Evolutionary conservation across 1,140 invertebrate genomes (phyloP).

Genomic region (Listronotus oregonensis): DNA sequence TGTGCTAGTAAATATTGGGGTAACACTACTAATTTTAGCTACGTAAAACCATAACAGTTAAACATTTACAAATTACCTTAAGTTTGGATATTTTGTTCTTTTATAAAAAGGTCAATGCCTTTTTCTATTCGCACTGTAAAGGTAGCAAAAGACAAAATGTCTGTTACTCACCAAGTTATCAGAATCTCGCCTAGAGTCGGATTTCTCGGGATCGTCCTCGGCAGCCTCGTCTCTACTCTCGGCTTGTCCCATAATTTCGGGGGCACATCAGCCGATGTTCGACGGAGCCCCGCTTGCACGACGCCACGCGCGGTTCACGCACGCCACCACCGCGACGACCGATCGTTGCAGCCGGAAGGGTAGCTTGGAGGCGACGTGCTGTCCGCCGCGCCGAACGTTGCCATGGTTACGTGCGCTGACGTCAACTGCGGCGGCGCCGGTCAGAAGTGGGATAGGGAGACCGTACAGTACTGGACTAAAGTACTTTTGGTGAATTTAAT

Average conservation of each 20-base stretch:
- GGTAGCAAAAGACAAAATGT: too few relatives aligned
- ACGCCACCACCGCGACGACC: conserved; percentile 7
- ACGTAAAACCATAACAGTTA: too few relatives aligned
- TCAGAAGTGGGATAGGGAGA: conserved; percentile 2
- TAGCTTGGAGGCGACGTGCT: conserved; percentile 12
- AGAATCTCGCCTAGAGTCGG: conserved; percentile 46
- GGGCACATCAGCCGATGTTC: conserved; percentile 46
- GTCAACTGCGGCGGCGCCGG: conserved; percentile 25
- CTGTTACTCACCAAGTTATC: conserved; percentile 44
- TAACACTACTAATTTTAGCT: too few relatives aligned
- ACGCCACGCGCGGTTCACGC: conserved; percentile 4
- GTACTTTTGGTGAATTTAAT: too few relatives aligned
- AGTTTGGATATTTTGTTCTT: too few relatives aligned
- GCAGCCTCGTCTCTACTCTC: conserved; percentile 51
- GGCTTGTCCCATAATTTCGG: conserved; percentile 50
- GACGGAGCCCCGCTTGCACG: conserved; percentile 9
- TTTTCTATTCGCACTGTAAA: too few relatives aligned
- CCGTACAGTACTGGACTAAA: too few relatives aligned
- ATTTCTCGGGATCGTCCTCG: conserved; percentile 53
- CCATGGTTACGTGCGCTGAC: conserved; percentile 17
- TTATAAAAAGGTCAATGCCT: too few relatives aligned
- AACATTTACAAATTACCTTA: too few relatives aligned
- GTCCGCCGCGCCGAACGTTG: conserved; percentile 7
- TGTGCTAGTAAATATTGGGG: too few relatives aligned
- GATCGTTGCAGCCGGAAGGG: conserved; percentile 22